Base-by-base conservation (phyloP, 1,140 invertebrate genomes). In the Diabrotica virgifera region DNA sequence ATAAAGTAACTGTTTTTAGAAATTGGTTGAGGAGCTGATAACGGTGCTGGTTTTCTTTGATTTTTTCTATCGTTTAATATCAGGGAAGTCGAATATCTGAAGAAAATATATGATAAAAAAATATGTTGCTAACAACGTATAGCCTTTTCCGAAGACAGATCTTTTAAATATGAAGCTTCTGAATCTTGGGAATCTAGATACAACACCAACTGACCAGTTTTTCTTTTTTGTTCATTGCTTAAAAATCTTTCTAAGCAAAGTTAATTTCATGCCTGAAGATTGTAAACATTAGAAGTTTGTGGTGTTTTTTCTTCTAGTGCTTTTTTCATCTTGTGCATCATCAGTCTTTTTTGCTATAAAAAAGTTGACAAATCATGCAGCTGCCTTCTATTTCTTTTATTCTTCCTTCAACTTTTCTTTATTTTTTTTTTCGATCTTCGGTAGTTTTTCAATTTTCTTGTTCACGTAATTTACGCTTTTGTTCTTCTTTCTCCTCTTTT, bases 231-330 rank as follows among this genome's bases (percentile, higher is more conserved):
- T 10, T 83, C 75, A 46, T 82, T 72, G 12, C 65, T 79, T 13
- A 91, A 76, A 38, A 74, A 65, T 63, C 68, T 91, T 81, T 62
- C 76, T 74, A 9, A 83, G 69, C 0, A 92, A 92, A 5, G 94
- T 93, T 59, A 96, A 70, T 74, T 86, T 86, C 93, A 96, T 96
- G 77, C 95, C 90, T n/a, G 85, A 85, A 71, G 91, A 87, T 12
- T 85, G 85, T 75, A 86, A 64, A 87, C 87, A 69, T 80, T 63
- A 62, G 57, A 63, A 62, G 81, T 80, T 37, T 83, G 80, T 14
- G 40, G 60, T 68, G 77, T 77, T 12, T 70, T 63, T 50, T 77
- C 68, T 14, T 74, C 70, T 70, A 80, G n/a, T n/a, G n/a, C n/a
- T n/a, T n/a, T n/a, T 81, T 35, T 13, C 14, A 10, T 55, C 53